phyloP scores from a whole-genome alignment of 2,113 vertebrate species.

The Tylochromis polylepis region DNA sequence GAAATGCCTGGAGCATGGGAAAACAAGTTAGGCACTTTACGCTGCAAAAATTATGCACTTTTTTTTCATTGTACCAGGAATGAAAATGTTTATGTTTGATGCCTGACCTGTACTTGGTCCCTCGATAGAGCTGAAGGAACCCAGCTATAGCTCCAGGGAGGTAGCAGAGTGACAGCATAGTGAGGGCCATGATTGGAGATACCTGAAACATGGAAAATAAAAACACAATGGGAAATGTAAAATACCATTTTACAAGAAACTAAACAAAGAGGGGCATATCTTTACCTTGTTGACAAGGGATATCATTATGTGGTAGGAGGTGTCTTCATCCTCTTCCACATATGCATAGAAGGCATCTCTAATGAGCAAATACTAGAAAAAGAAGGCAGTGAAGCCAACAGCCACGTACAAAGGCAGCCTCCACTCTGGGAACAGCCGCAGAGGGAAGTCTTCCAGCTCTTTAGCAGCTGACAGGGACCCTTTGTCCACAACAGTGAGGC shows the following conservation, averaged over 20 bases:
- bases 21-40: background rate
- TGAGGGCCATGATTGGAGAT: slow-evolving; percentile 81
- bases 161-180: slow-evolving; percentile 84
- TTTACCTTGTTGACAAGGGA: slow-evolving; percentile 80
- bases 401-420: slow-evolving; percentile 78
- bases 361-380: slow-evolving; percentile 80
- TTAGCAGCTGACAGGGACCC: slow-evolving; percentile 82
- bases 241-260: background rate
- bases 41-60: background rate
- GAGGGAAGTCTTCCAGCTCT: slow-evolving; percentile 89
- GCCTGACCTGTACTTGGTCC: slow-evolving; percentile 83
- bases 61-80: background rate
- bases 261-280: background rate
- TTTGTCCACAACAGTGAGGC: slow-evolving; percentile 82
- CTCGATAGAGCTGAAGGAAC: slow-evolving; percentile 85
- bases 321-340: slow-evolving; percentile 60
- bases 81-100: background rate
- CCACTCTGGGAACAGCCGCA: slow-evolving; percentile 91
- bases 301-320: slow-evolving; percentile 79
- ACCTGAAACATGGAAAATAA: slow-evolving; percentile 26
- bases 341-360: slow-evolving; percentile 77
- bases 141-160: slow-evolving; percentile 86
- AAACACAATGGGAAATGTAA: background rate
- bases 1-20: slow-evolving; percentile 56
- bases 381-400: slow-evolving; percentile 64